Evolutionary conservation across 2,888 invertebrate species (phyloP), one percentile per base, ranked within the genome.

Genomic region (Cataglyphis rosenhaueri): DNA sequence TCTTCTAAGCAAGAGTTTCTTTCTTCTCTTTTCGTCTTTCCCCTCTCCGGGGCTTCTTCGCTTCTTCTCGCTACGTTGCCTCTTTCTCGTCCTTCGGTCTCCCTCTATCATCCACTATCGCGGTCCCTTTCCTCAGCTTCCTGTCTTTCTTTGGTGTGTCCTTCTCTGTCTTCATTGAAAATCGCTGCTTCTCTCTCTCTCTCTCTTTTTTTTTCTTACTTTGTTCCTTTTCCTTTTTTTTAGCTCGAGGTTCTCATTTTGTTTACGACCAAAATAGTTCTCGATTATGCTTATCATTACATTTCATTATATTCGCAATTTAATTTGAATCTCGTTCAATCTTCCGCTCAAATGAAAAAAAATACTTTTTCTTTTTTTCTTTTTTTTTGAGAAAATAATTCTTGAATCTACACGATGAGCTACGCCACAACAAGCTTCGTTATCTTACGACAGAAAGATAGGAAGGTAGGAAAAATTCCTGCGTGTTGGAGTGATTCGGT

Each of bases 171-270:
- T 70, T 44, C 78, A 44, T 76, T 52, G n/a, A 4, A 55, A 38
- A 66, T 76, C 25, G 38, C 9, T 21, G 25, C 55, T 32, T 78
- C 70, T 76, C 38, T 48, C 29, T 62, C 71, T 76, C 44, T 62
- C 25, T 29, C 25, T 29, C 25, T 25, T 0, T 25, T 25, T 25
- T 25, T 25, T 25, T 41, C 38, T 76, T 41, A 32, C 21, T 25
- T 62, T 29, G 10, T 82, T 62, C 55, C 65, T 84, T 68, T 62
- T 73, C 68, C 70, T 15, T 70, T 32, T 84, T 65, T 62, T 10
- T 66, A 81, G 61, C 84, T 59, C 79, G 73, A 71, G 88, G 86
- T 85, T 90, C 90, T 89, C 91, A 90, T 89, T 89, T 90, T 90
- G 87, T 91, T 91, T 90, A 90, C 87, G 85, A 84, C 83, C 52